Evolutionary conservation across 2,797 vertebrate species (phyloP).

Genomic region (Sebastes diaconus): DNA sequence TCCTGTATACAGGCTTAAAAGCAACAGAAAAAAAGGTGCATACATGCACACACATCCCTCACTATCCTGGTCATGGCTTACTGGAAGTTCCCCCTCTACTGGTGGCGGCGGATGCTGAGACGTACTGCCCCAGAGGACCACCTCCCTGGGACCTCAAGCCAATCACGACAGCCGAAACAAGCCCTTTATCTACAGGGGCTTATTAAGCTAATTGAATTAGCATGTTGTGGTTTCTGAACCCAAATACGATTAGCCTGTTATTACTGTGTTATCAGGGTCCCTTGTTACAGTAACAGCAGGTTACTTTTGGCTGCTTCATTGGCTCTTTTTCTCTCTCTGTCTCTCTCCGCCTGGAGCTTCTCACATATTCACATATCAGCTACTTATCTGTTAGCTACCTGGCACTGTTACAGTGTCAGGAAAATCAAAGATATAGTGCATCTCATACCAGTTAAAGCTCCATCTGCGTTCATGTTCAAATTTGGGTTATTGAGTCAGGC

Average conservation of each 20-base stretch:
- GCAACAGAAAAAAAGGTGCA: neutral
- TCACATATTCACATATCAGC: slow-evolving; percentile 26
- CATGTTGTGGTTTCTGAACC: slow-evolving; percentile 85
- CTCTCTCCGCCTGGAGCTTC: slow-evolving; percentile 26
- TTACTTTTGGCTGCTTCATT: slow-evolving; percentile 76
- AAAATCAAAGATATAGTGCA: neutral
- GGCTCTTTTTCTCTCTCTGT: slow-evolving; percentile 39
- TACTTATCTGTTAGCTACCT: slow-evolving; percentile 38
- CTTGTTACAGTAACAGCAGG: slow-evolving; percentile 81
- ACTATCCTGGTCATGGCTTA: neutral
- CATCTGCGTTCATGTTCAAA: neutral
- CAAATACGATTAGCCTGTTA: slow-evolving; percentile 86
- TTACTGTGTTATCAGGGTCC: slow-evolving; percentile 84
- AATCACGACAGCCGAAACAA: slow-evolving; percentile 78
- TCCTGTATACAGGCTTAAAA: neutral
- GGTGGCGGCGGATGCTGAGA: slow-evolving; percentile 57
- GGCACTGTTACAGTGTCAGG: slow-evolving; percentile 11
- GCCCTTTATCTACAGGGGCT: slow-evolving; percentile 85
- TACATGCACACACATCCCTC: neutral
- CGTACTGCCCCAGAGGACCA: slow-evolving; percentile 71
- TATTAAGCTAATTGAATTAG: slow-evolving; percentile 88
- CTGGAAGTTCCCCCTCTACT: slow-evolving; percentile 75
- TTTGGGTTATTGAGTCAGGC: neutral
- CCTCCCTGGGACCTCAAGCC: slow-evolving; percentile 74
- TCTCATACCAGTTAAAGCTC: neutral